Base-by-base conservation (phyloP, 2,888 invertebrate genomes). In the Ptilodon capucinus region DNA sequence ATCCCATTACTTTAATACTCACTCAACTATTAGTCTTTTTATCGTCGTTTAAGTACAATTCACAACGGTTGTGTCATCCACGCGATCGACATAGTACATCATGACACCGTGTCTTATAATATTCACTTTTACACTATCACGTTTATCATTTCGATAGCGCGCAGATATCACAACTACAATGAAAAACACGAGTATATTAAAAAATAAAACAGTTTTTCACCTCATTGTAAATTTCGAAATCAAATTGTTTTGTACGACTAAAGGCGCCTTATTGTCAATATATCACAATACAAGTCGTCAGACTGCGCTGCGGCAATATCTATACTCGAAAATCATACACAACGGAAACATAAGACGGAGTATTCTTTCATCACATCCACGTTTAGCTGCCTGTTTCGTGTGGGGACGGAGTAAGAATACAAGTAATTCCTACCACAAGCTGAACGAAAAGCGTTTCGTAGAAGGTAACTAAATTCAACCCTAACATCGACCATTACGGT, bases 261-360 rank as follows among this genome's bases (percentile, higher is more conserved):
- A 52, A 65, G 66, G 66, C 67, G 68, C 74, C 75, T 86, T 85
- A 86, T 86, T 86, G 87, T 87, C 86, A 76, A 80, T 75, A 83
- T 85, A 86, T 86, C 86, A 87, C 86, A 85, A 77, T 67, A 64
- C 49, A 64, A 47, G 60, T 60, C 63, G 64, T 64, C 48, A 44
- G 47, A 44, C 45, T 50, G 41, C 46, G 56, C 41, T 35, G 50
- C 60, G 52, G 41, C 44, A 45, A 32, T 51, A 46, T 44, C 36
- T 40, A 23, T 38, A 44, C 48, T 17, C 25, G 40, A 54, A 46
- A 44, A 23, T 42, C 35, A 41, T 45, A 38, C 42, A 57, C 42
- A 54, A 51, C 44, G 48, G 52, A 50, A 50, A 47, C 45, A 18
- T 42, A 35, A 49, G 48, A 45, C 38, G 57, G 64, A 64, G 64